Evolutionary conservation across 2,113 vertebrate species (phyloP).

Genomic region (Notothenia coriiceps): DNA sequence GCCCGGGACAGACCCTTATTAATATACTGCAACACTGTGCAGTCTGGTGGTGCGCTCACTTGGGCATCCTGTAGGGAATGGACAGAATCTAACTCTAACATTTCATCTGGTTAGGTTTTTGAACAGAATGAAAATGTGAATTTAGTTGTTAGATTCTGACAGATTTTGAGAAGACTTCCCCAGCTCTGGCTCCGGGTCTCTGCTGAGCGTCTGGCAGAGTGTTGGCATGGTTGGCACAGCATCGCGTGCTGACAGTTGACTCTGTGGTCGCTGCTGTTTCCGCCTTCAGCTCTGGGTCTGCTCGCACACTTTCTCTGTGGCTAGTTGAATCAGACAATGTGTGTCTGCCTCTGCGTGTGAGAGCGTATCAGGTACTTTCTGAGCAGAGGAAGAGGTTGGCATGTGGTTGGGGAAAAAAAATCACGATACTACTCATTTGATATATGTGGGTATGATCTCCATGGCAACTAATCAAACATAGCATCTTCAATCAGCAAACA

Average conservation of each 20-base stretch:
- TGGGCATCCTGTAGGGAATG: background rate
- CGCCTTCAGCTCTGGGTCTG: conserved; percentile 38
- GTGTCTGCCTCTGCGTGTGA: conserved; percentile 17
- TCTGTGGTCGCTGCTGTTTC: conserved; percentile 75
- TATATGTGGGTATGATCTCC: conserved; percentile 19
- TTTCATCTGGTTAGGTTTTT: background rate
- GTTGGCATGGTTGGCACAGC: conserved; percentile 39
- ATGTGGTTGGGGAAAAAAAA: conserved; percentile 43
- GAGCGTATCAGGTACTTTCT: conserved; percentile 61
- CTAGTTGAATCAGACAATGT: conserved; percentile 7
- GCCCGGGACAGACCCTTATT: background rate
- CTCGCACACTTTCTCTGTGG: conserved; percentile 48
- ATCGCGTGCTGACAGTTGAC: conserved; percentile 66
- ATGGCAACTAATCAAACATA: background rate
- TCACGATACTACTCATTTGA: conserved; percentile 21
- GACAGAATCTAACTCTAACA: background rate
- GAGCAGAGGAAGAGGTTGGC: background rate
- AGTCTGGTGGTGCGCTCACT: background rate
- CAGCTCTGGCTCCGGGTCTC: background rate
- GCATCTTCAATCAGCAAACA: background rate
- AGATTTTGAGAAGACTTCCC: too few relatives aligned
- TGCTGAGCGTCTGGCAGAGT: background rate
- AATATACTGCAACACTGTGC: background rate
- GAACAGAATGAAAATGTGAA: background rate
- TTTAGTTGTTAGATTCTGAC: too few relatives aligned